phyloP scores from a whole-genome alignment of 2,113 vertebrate species.

The Gasterosteus nipponicus region DNA sequence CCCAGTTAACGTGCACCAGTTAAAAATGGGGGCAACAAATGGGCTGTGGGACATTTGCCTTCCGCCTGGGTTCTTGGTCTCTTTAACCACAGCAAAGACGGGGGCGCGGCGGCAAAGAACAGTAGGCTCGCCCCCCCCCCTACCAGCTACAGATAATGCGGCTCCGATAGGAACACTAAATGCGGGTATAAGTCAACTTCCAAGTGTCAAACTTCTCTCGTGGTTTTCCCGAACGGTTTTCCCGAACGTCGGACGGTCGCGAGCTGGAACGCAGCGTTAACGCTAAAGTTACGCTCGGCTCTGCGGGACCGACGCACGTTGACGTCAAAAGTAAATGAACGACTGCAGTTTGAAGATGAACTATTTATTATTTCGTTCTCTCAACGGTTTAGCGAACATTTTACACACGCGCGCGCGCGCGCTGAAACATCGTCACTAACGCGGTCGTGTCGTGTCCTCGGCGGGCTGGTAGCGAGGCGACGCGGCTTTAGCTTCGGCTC shows the following conservation, averaged over 20 bases:
- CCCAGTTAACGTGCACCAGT: conserved; percentile 32
- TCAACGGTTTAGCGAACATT: no score
- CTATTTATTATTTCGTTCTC: no score
- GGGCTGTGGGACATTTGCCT: conserved; percentile 58
- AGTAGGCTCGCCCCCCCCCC: neutral
- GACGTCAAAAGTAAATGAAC: no score
- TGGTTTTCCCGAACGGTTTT: no score
- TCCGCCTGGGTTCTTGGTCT: conserved; percentile 50
- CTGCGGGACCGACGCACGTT: no score
- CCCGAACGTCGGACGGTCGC: no score
- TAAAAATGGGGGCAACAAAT: conserved; percentile 56
- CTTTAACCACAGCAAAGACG: conserved; percentile 59
- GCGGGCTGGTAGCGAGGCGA: conserved; percentile 1
- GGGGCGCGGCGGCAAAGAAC: conserved; percentile 6
- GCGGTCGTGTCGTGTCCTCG: conserved; percentile 14
- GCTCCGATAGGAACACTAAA: neutral
- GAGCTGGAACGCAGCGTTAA: no score
- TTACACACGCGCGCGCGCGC: neutral
- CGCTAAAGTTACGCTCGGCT: no score
- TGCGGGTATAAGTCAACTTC: neutral
- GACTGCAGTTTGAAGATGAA: no score
- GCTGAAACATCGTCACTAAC: neutral
- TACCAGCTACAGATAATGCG: neutral
- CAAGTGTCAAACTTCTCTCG: neutral
- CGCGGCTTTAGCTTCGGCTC: neutral